Base-by-base conservation (phyloP, 2,888 invertebrate genomes). In the Physocephala rufipes region DNA sequence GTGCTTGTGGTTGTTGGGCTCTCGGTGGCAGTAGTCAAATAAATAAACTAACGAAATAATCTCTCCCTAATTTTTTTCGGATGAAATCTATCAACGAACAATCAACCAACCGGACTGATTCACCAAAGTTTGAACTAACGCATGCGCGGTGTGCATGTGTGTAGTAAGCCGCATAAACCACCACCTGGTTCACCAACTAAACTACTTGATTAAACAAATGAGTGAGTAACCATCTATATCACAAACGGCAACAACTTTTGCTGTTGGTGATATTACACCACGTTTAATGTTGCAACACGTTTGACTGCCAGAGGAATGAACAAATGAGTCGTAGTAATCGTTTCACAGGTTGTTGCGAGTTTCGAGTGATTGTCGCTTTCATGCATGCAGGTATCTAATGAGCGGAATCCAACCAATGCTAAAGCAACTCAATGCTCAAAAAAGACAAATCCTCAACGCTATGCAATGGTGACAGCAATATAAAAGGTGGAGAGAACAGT, bases 211-310 rank as follows among this genome's bases (percentile, higher is more conserved):
- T 7, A 9, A 51, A 1, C 2, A 21, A 51, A 1, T 21, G 51
- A 51, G 1, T 12, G 28, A 58, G 2, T 12, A 15, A 58, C 28
- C 58, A 28, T n/a, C n/a, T n/a, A 28, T 28, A 15, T 45, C 53
- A 36, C 12, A 49, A 9, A 16, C 28, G 5, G 16, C 51, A 51
- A 19, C 65, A 51, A 51, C 45, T 19, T 21, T 67, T 16, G 58
- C 43, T 62, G 30, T 28, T 24, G 45, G n/a, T n/a, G n/a, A n/a
- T n/a, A n/a, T n/a, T n/a, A n/a, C n/a, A n/a, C n/a, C n/a, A n/a
- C n/a, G 24, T 36, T 13, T 64, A 47, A 19, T 70, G 64, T 55
- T 70, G 70, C 64, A 70, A 70, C 55, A 45, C 45, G 64, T 64
- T 21, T 64, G 24, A 64, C 47, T 55, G 47, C 19, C 51, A 58